phyloP scores from a whole-genome alignment of 2,888 invertebrate genomes.

The Meloe dianella region DNA sequence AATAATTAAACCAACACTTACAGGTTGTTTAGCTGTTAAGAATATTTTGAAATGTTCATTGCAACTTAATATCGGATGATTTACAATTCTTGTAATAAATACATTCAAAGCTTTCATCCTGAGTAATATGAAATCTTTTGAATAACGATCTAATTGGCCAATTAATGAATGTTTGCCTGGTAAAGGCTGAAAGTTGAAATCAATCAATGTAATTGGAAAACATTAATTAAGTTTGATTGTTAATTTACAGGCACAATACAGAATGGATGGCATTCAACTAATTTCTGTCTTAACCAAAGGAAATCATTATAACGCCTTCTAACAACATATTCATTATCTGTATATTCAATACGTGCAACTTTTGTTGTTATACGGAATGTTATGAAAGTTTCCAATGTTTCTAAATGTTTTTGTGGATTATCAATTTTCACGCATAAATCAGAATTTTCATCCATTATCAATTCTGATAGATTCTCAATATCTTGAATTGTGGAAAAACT shows the following conservation, averaged over 20 bases:
- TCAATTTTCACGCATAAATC: conserved; percentile 73
- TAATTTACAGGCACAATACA: conserved; percentile 70
- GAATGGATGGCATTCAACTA: conserved; percentile 70
- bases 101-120: conserved; percentile 71
- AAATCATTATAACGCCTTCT: conserved; percentile 76
- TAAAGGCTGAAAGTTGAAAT: conserved; percentile 64
- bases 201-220: neutral
- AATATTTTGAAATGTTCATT: conserved; percentile 70
- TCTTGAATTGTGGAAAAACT: conserved; percentile 68
- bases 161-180: conserved; percentile 73
- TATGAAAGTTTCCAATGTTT: conserved; percentile 74
- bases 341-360: conserved; percentile 69
- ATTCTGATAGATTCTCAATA: conserved; percentile 63
- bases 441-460: conserved; percentile 62
- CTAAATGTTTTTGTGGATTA: conserved; percentile 75
- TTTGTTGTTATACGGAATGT: conserved; percentile 73
- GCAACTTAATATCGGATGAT: conserved; percentile 73
- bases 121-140: conserved; percentile 71
- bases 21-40: conserved; percentile 69
- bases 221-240: conserved; percentile 1
- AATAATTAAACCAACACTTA: conserved; percentile 50
- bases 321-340: conserved; percentile 69
- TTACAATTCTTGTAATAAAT: conserved; percentile 69
- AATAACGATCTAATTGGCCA: conserved; percentile 72
- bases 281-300: conserved; percentile 70